phyloP scores from a whole-genome alignment of 2,113 vertebrate species.

The Actinemys pallida region DNA sequence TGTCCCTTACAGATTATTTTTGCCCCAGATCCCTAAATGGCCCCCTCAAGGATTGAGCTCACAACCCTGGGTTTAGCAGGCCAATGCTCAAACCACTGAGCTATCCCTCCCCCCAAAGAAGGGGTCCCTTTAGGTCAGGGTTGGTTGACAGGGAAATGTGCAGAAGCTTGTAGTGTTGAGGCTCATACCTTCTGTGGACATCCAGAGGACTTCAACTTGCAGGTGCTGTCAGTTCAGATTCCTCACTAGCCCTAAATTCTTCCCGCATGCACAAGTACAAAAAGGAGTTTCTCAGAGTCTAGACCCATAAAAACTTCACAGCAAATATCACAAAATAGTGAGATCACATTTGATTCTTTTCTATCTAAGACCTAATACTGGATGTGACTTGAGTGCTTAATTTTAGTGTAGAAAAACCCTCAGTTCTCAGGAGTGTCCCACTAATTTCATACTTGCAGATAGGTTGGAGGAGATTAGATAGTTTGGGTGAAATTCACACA shows the following conservation, averaged over 20 bases:
- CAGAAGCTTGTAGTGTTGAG: background rate
- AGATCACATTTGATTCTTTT: background rate
- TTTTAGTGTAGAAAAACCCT: background rate
- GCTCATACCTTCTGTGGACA: background rate
- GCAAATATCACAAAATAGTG: background rate
- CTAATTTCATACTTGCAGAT: background rate
- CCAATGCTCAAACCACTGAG: no score
- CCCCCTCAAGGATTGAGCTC: no score
- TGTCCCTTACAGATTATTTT: no score
- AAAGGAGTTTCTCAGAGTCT: background rate
- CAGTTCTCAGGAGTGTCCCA: background rate
- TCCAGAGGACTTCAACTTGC: background rate
- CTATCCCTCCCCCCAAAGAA: background rate
- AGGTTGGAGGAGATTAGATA: background rate
- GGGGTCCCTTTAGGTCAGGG: background rate
- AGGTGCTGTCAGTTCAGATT: background rate
- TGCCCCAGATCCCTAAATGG: no score
- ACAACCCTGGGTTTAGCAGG: no score
- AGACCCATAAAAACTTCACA: fast-evolving
- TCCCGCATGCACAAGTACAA: background rate
- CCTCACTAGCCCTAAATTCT: background rate
- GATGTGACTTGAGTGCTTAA: background rate
- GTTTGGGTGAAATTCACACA: background rate
- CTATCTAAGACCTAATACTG: background rate
- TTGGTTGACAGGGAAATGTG: background rate